phyloP scores from a whole-genome alignment of 2,797 vertebrate species.

The Pseudomugil tenellus region DNA sequence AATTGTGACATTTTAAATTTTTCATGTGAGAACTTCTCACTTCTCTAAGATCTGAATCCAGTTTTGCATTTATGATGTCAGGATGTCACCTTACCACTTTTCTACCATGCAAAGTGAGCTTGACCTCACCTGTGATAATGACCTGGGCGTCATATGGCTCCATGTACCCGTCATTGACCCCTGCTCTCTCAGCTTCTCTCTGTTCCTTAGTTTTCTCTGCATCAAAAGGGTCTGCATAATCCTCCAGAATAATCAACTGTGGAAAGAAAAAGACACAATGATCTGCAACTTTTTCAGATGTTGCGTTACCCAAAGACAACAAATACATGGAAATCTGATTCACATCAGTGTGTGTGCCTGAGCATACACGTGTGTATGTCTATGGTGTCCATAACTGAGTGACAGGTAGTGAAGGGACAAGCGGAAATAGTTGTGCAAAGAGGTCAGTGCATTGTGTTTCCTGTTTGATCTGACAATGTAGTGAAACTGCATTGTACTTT shows the following conservation, averaged over 20 bases:
- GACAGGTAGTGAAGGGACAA: slow-evolving; percentile 51
- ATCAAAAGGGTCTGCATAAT: slow-evolving; percentile 95
- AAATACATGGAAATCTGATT: slow-evolving; percentile 16
- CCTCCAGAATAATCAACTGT: slow-evolving; percentile 94
- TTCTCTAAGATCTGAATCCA: background rate
- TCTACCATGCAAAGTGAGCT: background rate
- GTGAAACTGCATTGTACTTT: slow-evolving; percentile 63
- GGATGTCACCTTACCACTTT: background rate
- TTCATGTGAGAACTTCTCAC: background rate
- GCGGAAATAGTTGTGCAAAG: slow-evolving; percentile 70
- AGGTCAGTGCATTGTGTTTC: slow-evolving; percentile 70
- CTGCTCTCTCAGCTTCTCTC: slow-evolving; percentile 90
- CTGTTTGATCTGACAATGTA: slow-evolving; percentile 69
- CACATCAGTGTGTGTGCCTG: slow-evolving; percentile 17
- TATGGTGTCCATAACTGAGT: slow-evolving; percentile 54
- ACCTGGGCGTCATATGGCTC: slow-evolving; percentile 97
- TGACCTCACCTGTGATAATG: slow-evolving; percentile 91
- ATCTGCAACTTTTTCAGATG: slow-evolving; percentile 26
- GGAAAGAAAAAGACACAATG: slow-evolving; percentile 20
- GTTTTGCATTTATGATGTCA: background rate
- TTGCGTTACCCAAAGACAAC: slow-evolving; percentile 31
- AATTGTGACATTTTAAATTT: background rate
- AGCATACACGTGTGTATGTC: slow-evolving; percentile 25
- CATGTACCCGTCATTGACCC: slow-evolving; percentile 96
- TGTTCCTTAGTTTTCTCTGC: slow-evolving; percentile 92